Evolutionary conservation across 2,113 vertebrate species (phyloP).

Genomic region (Thalassoma bifasciatum): DNA sequence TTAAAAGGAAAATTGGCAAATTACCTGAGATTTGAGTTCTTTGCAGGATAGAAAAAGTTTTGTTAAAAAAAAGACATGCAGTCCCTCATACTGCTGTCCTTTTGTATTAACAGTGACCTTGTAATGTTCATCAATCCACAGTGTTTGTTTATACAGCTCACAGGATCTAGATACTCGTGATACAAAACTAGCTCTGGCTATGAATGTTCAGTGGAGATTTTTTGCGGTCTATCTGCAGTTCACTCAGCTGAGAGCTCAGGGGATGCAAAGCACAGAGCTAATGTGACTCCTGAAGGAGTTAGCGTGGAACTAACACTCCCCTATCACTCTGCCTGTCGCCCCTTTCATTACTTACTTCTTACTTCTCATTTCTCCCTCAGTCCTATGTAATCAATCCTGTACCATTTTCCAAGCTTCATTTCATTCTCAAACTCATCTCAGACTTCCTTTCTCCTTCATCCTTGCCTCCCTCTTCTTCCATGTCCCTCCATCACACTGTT

Average conservation of each 20-base stretch:
- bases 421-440: conserved; percentile 33
- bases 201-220: conserved; percentile 10
- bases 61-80: not conserved
- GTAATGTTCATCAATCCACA: not conserved
- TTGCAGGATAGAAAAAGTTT: too few species aligned
- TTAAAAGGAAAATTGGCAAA: too few species aligned
- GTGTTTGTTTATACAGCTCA: conserved; percentile 17
- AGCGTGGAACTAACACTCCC: conserved; percentile 11
- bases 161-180: conserved; percentile 24
- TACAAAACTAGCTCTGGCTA: conserved; percentile 29
- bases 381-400: conserved; percentile 34
- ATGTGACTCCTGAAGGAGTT: conserved; percentile 30
- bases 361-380: conserved; percentile 26
- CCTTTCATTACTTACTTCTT: conserved; percentile 21
- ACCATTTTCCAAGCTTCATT: conserved; percentile 37
- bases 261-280: conserved; percentile 32
- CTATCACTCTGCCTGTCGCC: not conserved
- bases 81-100: not conserved
- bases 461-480: conserved; percentile 17
- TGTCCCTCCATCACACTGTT: conserved; percentile 31
- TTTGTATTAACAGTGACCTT: not conserved
- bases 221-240: conserved; percentile 23
- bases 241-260: conserved; percentile 28
- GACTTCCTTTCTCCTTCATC: conserved; percentile 13
- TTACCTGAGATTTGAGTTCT: too few species aligned